Evolutionary conservation across 2,797 vertebrate species (phyloP), one percentile per base, ranked within the genome.

Genomic region (Eulemur coronatus): DNA sequence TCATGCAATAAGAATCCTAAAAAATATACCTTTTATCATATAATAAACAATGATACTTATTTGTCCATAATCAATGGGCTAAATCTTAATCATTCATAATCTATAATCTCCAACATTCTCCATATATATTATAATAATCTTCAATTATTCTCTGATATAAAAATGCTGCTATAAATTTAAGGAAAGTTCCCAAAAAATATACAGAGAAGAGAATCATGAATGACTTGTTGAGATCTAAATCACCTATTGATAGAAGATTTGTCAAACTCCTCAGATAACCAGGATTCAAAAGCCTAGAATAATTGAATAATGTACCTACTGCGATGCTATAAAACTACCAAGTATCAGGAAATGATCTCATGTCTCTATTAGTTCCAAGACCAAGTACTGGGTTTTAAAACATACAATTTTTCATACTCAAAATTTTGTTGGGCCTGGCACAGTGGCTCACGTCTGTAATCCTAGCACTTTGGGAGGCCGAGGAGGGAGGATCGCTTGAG

Each of bases 91-190:
- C 41, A 84, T 82, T 91, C 76, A 85, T 65, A 79, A 91, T 87
- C 88, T 91, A 33, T 38, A 75, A 87, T 79, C 57, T 94, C 30
- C 65, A 90, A 92, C 5, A 69, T 59, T 76, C 5, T 75, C 38
- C 63, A 20, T 55, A 20, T 76, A 57, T n/a, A 50, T 59, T 41
- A 82, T 15, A 91, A 38, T 67, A 85, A 89, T 85, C 24, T 59
- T 92, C 7, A 92, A 35, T 92, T 92, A 84, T 55, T 86, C 22
- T 76, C 46, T 78, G 28, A 76, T 33, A 57, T 78, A 70, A 91
- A 91, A 95, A 93, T 91, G 48, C 55, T 55, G 24, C 79, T 52
- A 67, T 35, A 95, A 89, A 93, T 52, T 85, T 81, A 69, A 93
- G 43, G n/a, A 46, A 38, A 11, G 28, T 57, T 89, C 81, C 18